Evolutionary conservation across 1,140 invertebrate genomes (phyloP), one percentile per base, ranked within the genome.

Genomic region (Drosophila gunungcola): DNA sequence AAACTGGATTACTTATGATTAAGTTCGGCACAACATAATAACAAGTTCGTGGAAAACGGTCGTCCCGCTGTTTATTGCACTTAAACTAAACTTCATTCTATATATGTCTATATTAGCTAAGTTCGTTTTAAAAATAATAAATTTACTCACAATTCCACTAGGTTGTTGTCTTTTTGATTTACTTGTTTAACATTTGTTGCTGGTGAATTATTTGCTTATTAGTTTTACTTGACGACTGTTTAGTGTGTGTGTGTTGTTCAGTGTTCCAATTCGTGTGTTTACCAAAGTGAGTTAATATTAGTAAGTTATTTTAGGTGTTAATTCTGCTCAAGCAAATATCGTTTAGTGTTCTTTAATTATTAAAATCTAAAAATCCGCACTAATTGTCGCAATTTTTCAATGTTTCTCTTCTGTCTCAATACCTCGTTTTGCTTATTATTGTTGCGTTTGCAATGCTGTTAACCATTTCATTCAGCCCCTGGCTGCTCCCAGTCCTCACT

Each of bases 401-500:
- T 84, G 42, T 43, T 80, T 80, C n/a, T 9, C 36, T 3, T 41
- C 67, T 48, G 36, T 48, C 27, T 46, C 41, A 39, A 54, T 55
- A 68, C 41, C 61, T 68, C 63, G 25, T 70, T 69, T 72, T 72
- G 65, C 68, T 57, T 72, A 72, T 89, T 89, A 89, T 89, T 89
- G 84, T 89, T 89, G 84, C 84, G 61, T 82, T 88, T 88, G 84
- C 84, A 88, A 88, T 88, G 84, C 88, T 72, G 68, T 89, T 90
- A 89, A 89, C 84, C 73, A 89, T 89, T 89, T 78, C 46, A 46
- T 55, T 53, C 72, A 78, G 46, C 56, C 56, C 46, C 51, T 25
- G 48, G 68, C 63, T 60, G 61, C 16, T 53, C 29, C 54, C 36
- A 60, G 11, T 29, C 21, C 46, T 36, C 11, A 16, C 7, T 16